phyloP scores from a whole-genome alignment of 23 tunicate species.

The Halocynthia aurantium region DNA sequence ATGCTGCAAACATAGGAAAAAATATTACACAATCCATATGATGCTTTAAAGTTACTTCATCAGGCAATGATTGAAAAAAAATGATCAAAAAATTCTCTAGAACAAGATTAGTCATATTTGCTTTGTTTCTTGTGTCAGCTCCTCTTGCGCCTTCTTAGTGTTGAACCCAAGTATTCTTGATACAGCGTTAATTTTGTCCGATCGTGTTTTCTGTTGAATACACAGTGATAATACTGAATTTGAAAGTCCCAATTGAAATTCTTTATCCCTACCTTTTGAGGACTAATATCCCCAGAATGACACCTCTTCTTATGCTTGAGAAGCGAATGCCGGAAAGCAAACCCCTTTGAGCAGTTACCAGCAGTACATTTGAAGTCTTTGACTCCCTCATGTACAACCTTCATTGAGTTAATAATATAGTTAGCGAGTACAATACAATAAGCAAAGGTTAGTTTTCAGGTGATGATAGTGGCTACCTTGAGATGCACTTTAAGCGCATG shows the following conservation, averaged over 20 bases:
- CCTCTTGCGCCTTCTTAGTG: too few species aligned
- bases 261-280: too few species aligned
- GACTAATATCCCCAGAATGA: constrained; percentile 27
- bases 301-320: constrained; percentile 31
- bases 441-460: too few species aligned
- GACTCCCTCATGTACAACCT: constrained; percentile 30
- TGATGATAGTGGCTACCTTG: background rate
- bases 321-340: constrained; percentile 38
- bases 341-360: constrained; percentile 28
- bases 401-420: background rate
- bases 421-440: background rate
- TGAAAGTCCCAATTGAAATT: too few species aligned
- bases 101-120: too few species aligned
- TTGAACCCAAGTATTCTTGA: constrained; percentile 2
- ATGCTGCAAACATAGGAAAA: too few species aligned
- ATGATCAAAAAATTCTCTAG: too few species aligned
- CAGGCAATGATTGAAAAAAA: too few species aligned
- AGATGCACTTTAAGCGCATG: constrained; percentile 46
- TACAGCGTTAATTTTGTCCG: background rate
- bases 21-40: too few species aligned
- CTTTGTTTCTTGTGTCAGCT: too few species aligned
- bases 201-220: background rate
- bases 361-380: constrained; percentile 24
- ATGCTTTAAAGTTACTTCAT: too few species aligned
- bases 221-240: too few species aligned